Base-by-base conservation (phyloP, 2,797 vertebrate genomes). In the Pygocentrus nattereri region DNA sequence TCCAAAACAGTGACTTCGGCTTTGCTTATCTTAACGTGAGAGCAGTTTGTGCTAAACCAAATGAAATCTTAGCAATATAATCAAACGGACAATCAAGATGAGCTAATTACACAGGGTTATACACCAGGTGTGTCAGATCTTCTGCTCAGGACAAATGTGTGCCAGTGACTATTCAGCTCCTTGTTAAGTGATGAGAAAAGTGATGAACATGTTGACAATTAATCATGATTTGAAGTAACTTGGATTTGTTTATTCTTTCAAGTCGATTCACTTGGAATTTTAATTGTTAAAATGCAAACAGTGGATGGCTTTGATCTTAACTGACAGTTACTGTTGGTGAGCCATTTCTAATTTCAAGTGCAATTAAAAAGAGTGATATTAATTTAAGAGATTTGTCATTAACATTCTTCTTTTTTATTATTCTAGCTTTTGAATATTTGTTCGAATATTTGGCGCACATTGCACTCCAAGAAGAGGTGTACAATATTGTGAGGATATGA, bases 311-410 rank as follows among this genome's bases (percentile, higher is more conserved):
- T 72, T 76, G 68, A 76, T 73, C 81, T 88, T 59, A 82, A 83
- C 84, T 52, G 27, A 71, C 25, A 23, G 74, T 70, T 61, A 73
- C 27, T 52, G 56, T 78, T 61, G 50, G 38, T 76, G 34, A 79
- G 64, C 50, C 25, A 67, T 81, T 79, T 85, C 21, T 81, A 73
- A 65, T 76, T 88, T 90, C 76, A 93, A 93, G 91, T 93, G 93
- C 93, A 94, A 93, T 94, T 93, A 93, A 87, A 77, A 71, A 75
- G 81, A 72, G 65, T 67, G 78, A 82, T 88, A 34, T 67, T 86
- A 70, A 88, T 47, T 83, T 81, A 84, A 62, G 76, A 49, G 31
- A 81, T 21, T 69, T 80, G 30, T n/a, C 78, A 68, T 77, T 76
- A 70, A 58, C 56, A 21, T 84, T 80, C 41, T 44, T 44, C 11